Percentiles rank a stretch among this genome's conserved stretches.
Conservation (phyloP, 2,888 invertebrate species). For the Calephelis perditalis region DNA sequence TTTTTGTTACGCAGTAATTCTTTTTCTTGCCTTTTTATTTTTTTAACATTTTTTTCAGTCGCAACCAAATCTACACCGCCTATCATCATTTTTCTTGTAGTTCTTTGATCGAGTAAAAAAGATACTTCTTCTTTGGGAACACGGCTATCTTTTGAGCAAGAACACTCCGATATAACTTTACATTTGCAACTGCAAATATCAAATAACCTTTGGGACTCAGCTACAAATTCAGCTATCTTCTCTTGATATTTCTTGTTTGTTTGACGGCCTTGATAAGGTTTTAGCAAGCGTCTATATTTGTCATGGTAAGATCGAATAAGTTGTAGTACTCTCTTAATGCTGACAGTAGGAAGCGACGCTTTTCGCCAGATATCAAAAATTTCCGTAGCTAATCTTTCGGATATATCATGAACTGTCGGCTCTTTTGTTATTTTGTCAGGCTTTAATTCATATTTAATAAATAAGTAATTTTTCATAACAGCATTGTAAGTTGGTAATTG, state of each 20-base stretch:
- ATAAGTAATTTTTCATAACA: background rate
- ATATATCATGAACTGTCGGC: background rate
- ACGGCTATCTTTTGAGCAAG: background rate
- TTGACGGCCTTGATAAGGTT: background rate
- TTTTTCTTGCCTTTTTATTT: slow-evolving; percentile 1
- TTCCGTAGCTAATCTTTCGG: background rate
- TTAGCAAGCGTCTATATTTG: background rate
- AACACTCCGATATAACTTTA: background rate
- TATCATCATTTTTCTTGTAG: background rate
- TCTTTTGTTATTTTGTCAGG: slow-evolving; percentile 1
- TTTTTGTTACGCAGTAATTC: background rate
- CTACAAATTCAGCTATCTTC: background rate
- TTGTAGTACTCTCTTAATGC: background rate
- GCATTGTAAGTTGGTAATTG: background rate
- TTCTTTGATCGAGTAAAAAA: background rate
- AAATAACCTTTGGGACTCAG: slow-evolving; percentile 1
- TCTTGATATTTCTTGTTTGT: slow-evolving; percentile 1
- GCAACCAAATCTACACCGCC: background rate
- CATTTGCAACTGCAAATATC: slow-evolving; percentile 2
- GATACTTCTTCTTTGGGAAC: background rate
- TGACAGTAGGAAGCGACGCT: background rate
- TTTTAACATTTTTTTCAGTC: background rate
- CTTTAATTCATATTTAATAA: background rate
- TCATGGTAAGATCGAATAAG: background rate
- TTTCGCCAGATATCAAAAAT: background rate